A percentile compares a stretch with the other conserved stretches of the same genome.
Conservation (phyloP, 35 echinoderm and acorn worm genomes). For the Lytechinus variegatus region DNA sequence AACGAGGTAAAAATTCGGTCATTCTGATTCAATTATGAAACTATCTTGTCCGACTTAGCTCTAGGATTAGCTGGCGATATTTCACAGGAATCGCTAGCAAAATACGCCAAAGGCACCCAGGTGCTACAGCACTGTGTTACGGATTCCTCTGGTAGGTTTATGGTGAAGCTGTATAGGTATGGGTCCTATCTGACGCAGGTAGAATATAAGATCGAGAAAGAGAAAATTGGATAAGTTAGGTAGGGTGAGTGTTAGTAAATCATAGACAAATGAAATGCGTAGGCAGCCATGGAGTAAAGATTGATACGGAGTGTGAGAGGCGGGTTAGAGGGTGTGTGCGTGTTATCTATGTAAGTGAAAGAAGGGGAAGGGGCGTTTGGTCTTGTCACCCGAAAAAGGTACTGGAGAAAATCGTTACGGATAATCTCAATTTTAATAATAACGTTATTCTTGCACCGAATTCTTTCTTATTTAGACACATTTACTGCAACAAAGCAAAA, state of each 20-base stretch:
- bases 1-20: neutral
- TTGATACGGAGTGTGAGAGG: neutral
- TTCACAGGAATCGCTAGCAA: neutral
- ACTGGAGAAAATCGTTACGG: too few species aligned
- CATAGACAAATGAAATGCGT: neutral
- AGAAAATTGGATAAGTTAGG: neutral
- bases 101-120: neutral
- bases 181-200: neutral
- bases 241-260: neutral
- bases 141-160: neutral
- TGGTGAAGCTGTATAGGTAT: neutral
- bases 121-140: neutral
- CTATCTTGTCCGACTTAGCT: neutral
- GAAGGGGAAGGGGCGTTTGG: neutral
- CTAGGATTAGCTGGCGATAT: neutral
- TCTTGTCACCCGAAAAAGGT: too few species aligned
- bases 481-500: too few species aligned
- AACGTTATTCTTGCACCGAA: too few species aligned
- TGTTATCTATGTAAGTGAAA: neutral
- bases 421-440: too few species aligned
- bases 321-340: neutral
- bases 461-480: too few species aligned
- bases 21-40: conserved; percentile 6
- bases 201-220: neutral
- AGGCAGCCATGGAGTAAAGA: neutral